A percentile compares a stretch with the other conserved stretches of the same genome.
phyloP scores from a whole-genome alignment of 2,888 invertebrate species.

The Pandemis corylana region DNA sequence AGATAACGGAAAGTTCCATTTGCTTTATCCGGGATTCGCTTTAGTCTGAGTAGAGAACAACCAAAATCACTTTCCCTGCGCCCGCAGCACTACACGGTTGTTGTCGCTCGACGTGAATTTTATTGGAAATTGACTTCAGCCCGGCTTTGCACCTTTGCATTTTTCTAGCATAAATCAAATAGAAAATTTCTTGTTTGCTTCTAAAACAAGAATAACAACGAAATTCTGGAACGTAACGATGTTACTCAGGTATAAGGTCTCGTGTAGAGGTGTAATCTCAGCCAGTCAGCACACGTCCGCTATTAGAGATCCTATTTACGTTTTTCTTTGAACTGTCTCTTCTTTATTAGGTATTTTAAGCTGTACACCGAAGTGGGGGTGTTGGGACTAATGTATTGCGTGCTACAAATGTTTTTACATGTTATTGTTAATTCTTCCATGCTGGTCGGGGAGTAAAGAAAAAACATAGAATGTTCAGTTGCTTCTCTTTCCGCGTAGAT shows the following conservation, averaged over 20 bases:
- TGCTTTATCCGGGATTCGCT: conserved; percentile 33
- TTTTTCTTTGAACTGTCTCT: conserved; percentile 16
- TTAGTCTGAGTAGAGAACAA: conserved; percentile 27
- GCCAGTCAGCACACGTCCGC: conserved; percentile 15
- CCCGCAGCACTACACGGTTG: conserved; percentile 17
- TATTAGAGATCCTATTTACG: conserved; percentile 19
- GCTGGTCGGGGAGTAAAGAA: too few species aligned
- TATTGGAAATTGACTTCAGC: conserved; percentile 25
- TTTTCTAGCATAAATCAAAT: conserved; percentile 20
- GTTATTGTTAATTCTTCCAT: not conserved
- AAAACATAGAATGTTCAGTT: too few species aligned
- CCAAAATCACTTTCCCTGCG: conserved; percentile 34
- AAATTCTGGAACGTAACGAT: conserved; percentile 11
- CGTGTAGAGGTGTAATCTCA: conserved; percentile 2
- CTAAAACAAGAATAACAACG: conserved; percentile 7
- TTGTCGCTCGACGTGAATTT: conserved; percentile 13
- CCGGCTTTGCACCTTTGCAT: conserved; percentile 23
- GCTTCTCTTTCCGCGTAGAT: too few species aligned
- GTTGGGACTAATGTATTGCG: not conserved
- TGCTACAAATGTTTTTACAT: not conserved
- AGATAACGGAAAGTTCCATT: conserved; percentile 39
- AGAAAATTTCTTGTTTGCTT: conserved; percentile 1
- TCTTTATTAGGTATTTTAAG: not conserved
- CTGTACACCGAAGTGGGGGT: not conserved
- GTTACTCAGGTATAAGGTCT: conserved; percentile 1